Percentiles rank a stretch among this genome's conserved stretches.
Conservation (phyloP, 2,797 vertebrate species). For the Eulemur mongoz region DNA sequence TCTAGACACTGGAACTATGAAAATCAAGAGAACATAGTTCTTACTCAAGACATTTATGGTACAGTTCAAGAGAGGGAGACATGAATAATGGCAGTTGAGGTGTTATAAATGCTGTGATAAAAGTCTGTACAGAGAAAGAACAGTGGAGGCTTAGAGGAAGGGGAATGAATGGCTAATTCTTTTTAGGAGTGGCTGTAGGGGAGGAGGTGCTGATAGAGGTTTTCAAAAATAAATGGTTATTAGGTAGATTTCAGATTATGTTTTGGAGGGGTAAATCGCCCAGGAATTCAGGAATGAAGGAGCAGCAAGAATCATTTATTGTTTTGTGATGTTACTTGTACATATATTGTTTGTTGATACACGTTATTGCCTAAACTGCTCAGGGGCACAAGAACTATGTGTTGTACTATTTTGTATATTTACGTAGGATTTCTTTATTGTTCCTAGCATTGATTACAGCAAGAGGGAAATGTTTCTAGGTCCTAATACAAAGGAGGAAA, state of each 20-base stretch:
- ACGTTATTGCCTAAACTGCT: not conserved
- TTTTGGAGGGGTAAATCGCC: not conserved
- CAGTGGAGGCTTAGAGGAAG: not conserved
- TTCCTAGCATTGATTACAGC: not conserved
- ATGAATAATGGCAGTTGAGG: not conserved
- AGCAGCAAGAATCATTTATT: not conserved
- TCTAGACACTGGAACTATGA: not conserved
- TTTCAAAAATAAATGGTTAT: not conserved
- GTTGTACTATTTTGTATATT: conserved; percentile 15
- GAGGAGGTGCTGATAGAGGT: not conserved
- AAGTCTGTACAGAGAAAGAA: not conserved
- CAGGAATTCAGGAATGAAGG: not conserved
- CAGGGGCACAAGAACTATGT: not conserved
- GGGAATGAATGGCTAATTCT: not conserved
- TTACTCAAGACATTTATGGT: not conserved
- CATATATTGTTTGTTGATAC: not conserved
- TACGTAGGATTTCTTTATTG: conserved; percentile 29
- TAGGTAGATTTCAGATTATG: not conserved
- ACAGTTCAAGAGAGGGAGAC: not conserved
- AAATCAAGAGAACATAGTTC: not conserved
- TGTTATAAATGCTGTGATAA: not conserved
- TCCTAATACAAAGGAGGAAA: not conserved
- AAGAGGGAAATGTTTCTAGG: conserved; percentile 20
- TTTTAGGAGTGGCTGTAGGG: not conserved
- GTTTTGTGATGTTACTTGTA: not conserved